These are phyloP conservation scores for Akabosia matsudoensis DNA, from an alignment of 1,140 invertebrate genomes.

Conservation along the genomic window DNA sequence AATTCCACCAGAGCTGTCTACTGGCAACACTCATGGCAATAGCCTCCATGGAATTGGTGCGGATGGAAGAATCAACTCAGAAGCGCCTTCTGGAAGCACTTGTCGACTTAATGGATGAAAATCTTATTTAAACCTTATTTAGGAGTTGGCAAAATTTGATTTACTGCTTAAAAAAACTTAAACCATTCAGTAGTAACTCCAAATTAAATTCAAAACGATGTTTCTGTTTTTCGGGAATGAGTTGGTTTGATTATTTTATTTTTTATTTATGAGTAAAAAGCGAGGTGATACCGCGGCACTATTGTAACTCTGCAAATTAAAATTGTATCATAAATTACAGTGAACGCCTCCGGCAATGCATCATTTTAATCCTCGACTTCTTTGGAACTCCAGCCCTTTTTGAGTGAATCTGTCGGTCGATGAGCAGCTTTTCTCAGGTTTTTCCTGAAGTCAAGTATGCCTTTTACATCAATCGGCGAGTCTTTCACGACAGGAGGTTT, in stretches of 20 bases:
- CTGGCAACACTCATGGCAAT: conserved; percentile 71
- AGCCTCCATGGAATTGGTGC: conserved; percentile 64
- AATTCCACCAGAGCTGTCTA: conserved; percentile 68
- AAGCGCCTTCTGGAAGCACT: conserved; percentile 29
- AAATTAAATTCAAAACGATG: too few relatives aligned
- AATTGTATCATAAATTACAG: too few relatives aligned
- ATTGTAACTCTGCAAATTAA: too few relatives aligned
- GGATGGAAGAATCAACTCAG: conserved; percentile 27
- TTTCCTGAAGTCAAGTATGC: conserved; percentile 30
- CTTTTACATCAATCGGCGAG: neutral
- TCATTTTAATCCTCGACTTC: neutral
- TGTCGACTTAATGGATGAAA: conserved; percentile 26
- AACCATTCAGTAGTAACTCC: too few relatives aligned
- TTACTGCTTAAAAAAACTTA: too few relatives aligned
- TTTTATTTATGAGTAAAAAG: too few relatives aligned
- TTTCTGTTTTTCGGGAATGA: too few relatives aligned
- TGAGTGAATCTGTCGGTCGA: conserved; percentile 27
- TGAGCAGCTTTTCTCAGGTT: conserved; percentile 6
- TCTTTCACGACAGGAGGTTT: neutral
- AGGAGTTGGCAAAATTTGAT: too few relatives aligned
- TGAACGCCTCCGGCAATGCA: too few relatives aligned
- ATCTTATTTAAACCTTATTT: too few relatives aligned
- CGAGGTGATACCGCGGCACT: too few relatives aligned
- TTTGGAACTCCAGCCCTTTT: conserved; percentile 6
- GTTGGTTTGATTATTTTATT: too few relatives aligned